These are phyloP conservation scores for Gallinago paraguaiae DNA, from an alignment of 2,113 vertebrate genomes.

Conservation along the genomic window DNA sequence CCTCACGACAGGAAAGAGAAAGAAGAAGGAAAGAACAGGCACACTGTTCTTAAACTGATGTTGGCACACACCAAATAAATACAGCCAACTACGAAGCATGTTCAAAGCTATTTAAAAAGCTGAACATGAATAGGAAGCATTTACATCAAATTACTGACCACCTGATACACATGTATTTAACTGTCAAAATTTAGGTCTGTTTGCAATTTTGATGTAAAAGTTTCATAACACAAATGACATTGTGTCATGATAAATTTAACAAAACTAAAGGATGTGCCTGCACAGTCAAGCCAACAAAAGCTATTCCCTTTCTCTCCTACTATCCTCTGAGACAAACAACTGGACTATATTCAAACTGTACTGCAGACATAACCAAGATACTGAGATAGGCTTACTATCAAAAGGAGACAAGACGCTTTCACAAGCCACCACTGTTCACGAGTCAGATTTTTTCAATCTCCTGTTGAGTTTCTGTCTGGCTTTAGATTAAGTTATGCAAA, in stretches of 20 bases:
- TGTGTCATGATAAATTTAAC: background rate
- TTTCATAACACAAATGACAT: background rate
- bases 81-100: background rate
- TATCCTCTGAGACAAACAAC: background rate
- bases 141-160: background rate
- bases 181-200: background rate
- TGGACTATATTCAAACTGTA: background rate
- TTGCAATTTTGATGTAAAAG: background rate
- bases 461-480: background rate
- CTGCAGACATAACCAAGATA: background rate
- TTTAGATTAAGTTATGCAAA: background rate
- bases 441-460: background rate
- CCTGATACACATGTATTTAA: background rate
- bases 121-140: background rate
- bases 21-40: slow-evolving; percentile 1
- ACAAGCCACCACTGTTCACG: background rate
- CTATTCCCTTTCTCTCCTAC: background rate
- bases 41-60: background rate
- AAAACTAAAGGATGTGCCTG: background rate
- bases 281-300: background rate
- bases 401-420: background rate
- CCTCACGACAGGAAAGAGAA: background rate
- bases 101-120: background rate
- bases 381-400: background rate
- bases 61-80: background rate